Conservation (phyloP, 1,140 invertebrate species). For the Nephila pilipes region DNA sequence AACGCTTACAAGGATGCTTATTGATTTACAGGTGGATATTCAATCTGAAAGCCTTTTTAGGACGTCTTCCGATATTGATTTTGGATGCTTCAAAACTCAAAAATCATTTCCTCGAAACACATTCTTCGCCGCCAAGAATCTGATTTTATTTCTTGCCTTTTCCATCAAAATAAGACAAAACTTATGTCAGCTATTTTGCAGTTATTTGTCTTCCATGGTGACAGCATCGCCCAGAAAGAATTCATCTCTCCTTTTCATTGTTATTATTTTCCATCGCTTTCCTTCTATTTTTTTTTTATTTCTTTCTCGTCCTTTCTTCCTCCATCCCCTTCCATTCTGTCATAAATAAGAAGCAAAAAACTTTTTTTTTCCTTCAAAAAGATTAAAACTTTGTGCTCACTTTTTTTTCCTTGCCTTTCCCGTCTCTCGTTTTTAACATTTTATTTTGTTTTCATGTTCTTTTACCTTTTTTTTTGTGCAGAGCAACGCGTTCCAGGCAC, state of each 20-base stretch:
- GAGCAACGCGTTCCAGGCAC: background rate
- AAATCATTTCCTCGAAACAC: background rate
- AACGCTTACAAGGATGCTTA: background rate
- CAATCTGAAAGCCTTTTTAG: background rate
- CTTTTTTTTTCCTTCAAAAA: background rate
- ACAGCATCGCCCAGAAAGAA: constrained; percentile 13
- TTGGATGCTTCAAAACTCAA: constrained; percentile 1
- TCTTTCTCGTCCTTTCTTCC: background rate
- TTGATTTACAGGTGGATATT: background rate
- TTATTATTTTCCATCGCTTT: constrained; percentile 8
- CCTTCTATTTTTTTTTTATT: background rate
- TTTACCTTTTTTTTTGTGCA: background rate
- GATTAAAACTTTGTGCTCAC: constrained; percentile 55
- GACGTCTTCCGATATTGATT: background rate
- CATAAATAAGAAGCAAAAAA: constrained; percentile 55
- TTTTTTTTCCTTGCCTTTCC: background rate
- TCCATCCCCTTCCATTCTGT: background rate
- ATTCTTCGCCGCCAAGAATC: constrained; percentile 1
- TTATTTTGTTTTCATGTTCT: background rate
- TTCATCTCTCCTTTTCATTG: background rate
- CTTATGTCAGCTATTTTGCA: constrained; percentile 73
- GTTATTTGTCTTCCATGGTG: constrained; percentile 70
- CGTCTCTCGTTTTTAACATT: background rate
- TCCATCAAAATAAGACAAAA: constrained; percentile 73
- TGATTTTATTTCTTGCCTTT: constrained; percentile 33